Base-by-base conservation (phyloP, 1,140 invertebrate species). In the Pachypsylla venusta region DNA sequence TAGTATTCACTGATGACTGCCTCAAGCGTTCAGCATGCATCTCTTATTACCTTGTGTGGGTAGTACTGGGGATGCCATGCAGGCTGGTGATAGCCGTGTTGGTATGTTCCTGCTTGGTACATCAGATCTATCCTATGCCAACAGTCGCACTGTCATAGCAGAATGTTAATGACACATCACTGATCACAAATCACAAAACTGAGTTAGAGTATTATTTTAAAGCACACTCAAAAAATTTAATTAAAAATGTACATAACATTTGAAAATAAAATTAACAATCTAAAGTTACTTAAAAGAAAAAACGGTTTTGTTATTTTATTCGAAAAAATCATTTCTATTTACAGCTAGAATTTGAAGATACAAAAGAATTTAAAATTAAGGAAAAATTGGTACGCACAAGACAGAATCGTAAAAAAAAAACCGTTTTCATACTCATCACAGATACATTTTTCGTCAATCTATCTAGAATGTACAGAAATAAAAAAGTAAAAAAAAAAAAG, bases 21-120 rank as follows among this genome's bases (percentile, higher is more conserved):
- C n/a, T n/a, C n/a, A n/a, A n/a, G n/a, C n/a, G n/a, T n/a, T n/a
- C n/a, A n/a, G n/a, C n/a, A n/a, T n/a, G n/a, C n/a, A n/a, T n/a
- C n/a, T n/a, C n/a, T n/a, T n/a, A n/a, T 60, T 61, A 65, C 64
- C 64, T 65, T 65, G 39, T 65, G 64, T 48, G 62, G 62, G 55
- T 65, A 65, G 42, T 61, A 61, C 25, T 65, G 64, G 30, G 56
- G 54, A 22, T 60, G 64, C 64, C 64, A 65, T 26, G 55, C 56
- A n/a, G 58, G 57, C n/a, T 60, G 53, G 39, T 65, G 64, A 56
- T 62, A 63, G 57, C 58, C 62, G 55, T 57, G 25, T 30, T 57
- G 39, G 62, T 61, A 39, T 57, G 59, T 56, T 65, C 28, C 55
- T 35, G 42, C 42, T 19, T 48, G 42, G 16, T 48, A 48, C 42